Base-by-base conservation (phyloP, 2,797 vertebrate genomes). In the Acrossocheilus fasciatus region DNA sequence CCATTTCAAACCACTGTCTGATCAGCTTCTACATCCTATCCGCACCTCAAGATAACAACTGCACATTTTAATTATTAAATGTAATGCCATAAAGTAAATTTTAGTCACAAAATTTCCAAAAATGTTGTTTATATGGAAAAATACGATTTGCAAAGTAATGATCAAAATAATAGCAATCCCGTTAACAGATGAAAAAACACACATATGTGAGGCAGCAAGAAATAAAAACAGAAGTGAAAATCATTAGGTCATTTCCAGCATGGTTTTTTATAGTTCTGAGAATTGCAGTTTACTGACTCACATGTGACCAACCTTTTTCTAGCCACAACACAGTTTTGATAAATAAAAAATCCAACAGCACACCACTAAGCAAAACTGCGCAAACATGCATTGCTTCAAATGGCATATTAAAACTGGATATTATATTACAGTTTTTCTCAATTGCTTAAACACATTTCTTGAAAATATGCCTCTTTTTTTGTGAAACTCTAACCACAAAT, bases 171-270 rank as follows among this genome's bases (percentile, higher is more conserved):
- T 66, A 50, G 47, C 12, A 15, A 50, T 17, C 17, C 30, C 3
- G 1, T 34, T 34, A 57, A 57, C 20, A 57, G 20, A 66, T 34
- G 12, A 34, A 34, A 66, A 1, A 30, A 30, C 30, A 17, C 34
- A 54, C 17, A 54, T n/a, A 34, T 36, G 7, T 23, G 17, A 82
- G 30, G 30, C 30, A 17, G 66, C n/a, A 15, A 14, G 18, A 54
- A 82, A 52, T 12, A 10, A 73, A 83, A 43, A 39, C 69, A 57
- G 79, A 81, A 82, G 12, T 70, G 4, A 82, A 6, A 57, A n/a
- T 26, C 20, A 3, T 54, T 57, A 15, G 30, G 12, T 36, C 4
- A 57, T 82, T 73, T 14, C n/a, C 12, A 73, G 3, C 17, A 41
- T 34, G 30, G 30, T 17, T 64, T 39, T 36, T 20, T 4, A 30